These are phyloP conservation scores for Gnathonemus longibarbis DNA, from an alignment of 2,113 vertebrate genomes.

Conservation along the genomic window DNA sequence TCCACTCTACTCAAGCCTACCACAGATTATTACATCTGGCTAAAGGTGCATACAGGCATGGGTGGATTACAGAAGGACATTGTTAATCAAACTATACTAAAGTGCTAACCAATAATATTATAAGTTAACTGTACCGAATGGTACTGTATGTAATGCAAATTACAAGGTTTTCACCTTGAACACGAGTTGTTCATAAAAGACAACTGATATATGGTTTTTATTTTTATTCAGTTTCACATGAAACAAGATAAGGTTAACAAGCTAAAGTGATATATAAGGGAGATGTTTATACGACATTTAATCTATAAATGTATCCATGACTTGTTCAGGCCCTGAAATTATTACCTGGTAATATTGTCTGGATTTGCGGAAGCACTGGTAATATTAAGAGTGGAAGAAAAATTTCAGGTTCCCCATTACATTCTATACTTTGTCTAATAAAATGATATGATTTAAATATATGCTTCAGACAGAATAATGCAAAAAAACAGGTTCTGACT, in stretches of 20 bases:
- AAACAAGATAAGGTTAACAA: background rate
- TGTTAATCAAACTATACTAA: background rate
- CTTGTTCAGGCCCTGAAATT: background rate
- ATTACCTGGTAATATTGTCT: background rate
- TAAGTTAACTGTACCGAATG: background rate
- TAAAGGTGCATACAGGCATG: background rate
- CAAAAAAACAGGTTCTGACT: too few species aligned
- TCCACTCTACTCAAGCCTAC: background rate
- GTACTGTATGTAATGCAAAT: background rate
- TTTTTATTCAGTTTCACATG: background rate
- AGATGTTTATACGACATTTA: background rate
- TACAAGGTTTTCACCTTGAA: background rate
- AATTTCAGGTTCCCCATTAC: background rate
- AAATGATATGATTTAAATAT: background rate
- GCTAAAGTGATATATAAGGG: background rate
- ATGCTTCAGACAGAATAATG: background rate
- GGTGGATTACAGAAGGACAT: background rate
- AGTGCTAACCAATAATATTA: background rate
- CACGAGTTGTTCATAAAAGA: background rate
- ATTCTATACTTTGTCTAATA: background rate
- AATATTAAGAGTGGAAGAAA: background rate
- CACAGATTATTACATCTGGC: background rate
- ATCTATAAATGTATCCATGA: background rate
- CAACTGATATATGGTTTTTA: background rate
- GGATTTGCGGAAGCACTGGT: background rate